These are phyloP conservation scores for Axea sp. DNA, from an alignment of 2,888 invertebrate species.

Conservation along the genomic window DNA sequence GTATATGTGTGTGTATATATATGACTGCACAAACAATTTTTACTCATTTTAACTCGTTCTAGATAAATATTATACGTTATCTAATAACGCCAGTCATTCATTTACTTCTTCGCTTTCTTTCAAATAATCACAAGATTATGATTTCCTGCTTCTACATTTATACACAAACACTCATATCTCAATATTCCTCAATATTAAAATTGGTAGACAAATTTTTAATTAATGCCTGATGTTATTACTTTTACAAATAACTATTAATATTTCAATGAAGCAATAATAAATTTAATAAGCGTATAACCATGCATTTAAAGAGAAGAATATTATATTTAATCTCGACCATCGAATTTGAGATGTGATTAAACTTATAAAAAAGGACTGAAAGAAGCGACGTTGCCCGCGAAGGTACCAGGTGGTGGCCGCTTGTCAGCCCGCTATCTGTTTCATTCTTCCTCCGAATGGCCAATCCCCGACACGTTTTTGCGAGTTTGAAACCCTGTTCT, in stretches of 20 bases:
- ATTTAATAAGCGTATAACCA: no score
- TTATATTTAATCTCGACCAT: no score
- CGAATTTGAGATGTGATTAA: background rate
- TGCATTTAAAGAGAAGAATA: no score
- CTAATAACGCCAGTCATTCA: slow-evolving; percentile 49
- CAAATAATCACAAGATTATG: slow-evolving; percentile 28
- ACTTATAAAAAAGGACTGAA: slow-evolving; percentile 43
- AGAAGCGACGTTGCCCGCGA: slow-evolving; percentile 71
- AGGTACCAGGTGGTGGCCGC: slow-evolving; percentile 70
- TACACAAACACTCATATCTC: slow-evolving; percentile 4
- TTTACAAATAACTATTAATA: no score
- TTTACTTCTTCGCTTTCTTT: slow-evolving; percentile 41
- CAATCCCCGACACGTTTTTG: slow-evolving; percentile 66
- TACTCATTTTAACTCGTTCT: slow-evolving; percentile 48
- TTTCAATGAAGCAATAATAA: no score
- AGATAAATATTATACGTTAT: slow-evolving; percentile 45
- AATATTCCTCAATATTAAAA: no score
- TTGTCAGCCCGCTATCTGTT: slow-evolving; percentile 72
- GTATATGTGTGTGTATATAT: no score
- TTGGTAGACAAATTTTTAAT: no score
- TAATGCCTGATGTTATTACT: no score
- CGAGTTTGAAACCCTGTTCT: slow-evolving; percentile 27
- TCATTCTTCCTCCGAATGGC: slow-evolving; percentile 61
- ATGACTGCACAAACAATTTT: slow-evolving; percentile 49
- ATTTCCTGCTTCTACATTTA: slow-evolving; percentile 41